A percentile compares a stretch with the other conserved stretches of the same genome.
Conservation (phyloP, 2,797 vertebrate genomes). For the Parauchenoglanis punctatus region DNA sequence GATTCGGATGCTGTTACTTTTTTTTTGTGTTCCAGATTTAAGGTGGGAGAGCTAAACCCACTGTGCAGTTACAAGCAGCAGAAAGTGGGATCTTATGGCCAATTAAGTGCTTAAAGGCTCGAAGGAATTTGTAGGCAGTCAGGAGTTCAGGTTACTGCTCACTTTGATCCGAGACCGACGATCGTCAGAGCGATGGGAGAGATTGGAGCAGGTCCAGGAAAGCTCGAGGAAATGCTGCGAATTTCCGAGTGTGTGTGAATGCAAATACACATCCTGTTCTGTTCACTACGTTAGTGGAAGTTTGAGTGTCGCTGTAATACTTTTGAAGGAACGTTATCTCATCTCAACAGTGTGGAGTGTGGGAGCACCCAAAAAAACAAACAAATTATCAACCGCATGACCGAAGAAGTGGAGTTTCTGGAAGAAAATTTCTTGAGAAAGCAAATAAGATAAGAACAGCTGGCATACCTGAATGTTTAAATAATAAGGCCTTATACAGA, state of each 20-base stretch:
- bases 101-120: constrained; percentile 73
- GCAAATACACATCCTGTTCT: background rate
- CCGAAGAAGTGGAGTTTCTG: background rate
- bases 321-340: background rate
- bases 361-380: background rate
- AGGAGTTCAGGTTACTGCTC: constrained; percentile 67
- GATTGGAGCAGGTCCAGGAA: constrained; percentile 59
- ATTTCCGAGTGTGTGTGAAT: background rate
- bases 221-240: constrained; percentile 28
- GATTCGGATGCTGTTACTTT: constrained; percentile 32
- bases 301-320: background rate
- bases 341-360: background rate
- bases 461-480: background rate
- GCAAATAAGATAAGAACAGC: background rate
- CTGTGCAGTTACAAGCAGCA: constrained; percentile 57
- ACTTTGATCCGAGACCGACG: constrained; percentile 69
- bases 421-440: background rate
- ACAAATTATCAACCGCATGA: background rate
- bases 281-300: background rate
- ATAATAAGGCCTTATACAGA: background rate
- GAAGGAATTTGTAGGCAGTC: constrained; percentile 73
- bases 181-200: constrained; percentile 51
- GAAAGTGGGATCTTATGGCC: constrained; percentile 63
- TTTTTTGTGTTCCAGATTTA: background rate
- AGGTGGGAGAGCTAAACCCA: constrained; percentile 33